Evolutionary conservation across 2,113 vertebrate species (phyloP), one percentile per base, ranked within the genome.

Genomic region (Callocephalon fimbriatum): DNA sequence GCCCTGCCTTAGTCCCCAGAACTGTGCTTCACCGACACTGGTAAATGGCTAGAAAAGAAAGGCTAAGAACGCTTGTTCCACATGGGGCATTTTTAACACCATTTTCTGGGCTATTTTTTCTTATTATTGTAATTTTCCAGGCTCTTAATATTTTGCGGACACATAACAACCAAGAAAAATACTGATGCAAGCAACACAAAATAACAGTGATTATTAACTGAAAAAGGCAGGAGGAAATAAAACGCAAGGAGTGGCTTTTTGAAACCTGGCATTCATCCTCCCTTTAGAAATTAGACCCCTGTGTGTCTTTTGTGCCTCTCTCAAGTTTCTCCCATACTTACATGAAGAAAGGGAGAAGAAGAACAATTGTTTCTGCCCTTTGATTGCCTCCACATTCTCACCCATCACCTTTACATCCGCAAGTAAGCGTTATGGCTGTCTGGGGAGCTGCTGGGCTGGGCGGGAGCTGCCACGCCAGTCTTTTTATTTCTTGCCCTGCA

Each of bases 61-160:
- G 45, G 20, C 63, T 76, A 27, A 76, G 23, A 68, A n/a, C 0
- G 0, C 23, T 90, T 68, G 54, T 19, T 65, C 50, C 35, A 45
- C 38, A 44, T 29, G n/a, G 38, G 31, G 31, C 12, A 4, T 47
- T 70, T 86, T 79, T n/a, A 88, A 38, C 65, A 68, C 23, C 22
- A 6, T 45, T 93, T 91, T 75, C 53, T 51, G 45, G 48, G 7
- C 37, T 79, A 22, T 48, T 93, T 91, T 77, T 66, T 38, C 42
- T 86, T 91, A 73, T 96, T 91, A 82, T 73, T 92, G 42, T 80
- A 59, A 54, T 94, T 94, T 86, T 77, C 61, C 74, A n/a, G 50
- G 63, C 78, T 86, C 88, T 92, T 80, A 93, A 93, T 94, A 70
- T 86, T 95, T 93, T 92, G 58, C 75, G 90, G 93, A 75, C 44